Evolutionary conservation across 53 echinoderm and acorn worm species (phyloP), one percentile per base, ranked within the genome.

Genomic region (Pentamera pediparva): DNA sequence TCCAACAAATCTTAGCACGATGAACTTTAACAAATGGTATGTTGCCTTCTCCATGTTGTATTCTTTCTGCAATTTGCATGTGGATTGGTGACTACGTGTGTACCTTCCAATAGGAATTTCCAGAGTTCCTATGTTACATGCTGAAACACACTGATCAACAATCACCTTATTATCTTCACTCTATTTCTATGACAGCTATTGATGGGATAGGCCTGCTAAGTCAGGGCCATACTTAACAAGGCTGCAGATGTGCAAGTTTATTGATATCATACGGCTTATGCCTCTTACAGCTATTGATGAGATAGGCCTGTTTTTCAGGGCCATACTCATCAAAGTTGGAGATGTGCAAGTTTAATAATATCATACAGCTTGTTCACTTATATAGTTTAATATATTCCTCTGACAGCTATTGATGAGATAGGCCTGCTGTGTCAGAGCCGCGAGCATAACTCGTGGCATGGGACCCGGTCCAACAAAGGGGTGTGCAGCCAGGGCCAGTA

Each of bases 341-440:
- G 47, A 45, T 0, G 47, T 45, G 12, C 47, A 45, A 45, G 47
- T 15, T 45, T 12, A 45, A 45, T 15, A 45, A 15, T 45, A 45
- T 0, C 47, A n/a, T n/a, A n/a, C n/a, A n/a, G 12, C 47, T 45
- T 12, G n/a, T 45, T 45, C 13, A 15, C 13, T 45, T n/a, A 45
- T 45, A 45, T 45, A 45, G 13, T 45, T 55, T 55, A 9, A 13
- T 55, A 13, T 55, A 25, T 55, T 19, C n/a, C n/a, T n/a, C n/a
- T 7, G 40, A 6, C 77, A 95, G 96, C 96, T 22, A 91, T 95
- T 58, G 90, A 88, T 59, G 80, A 65, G 3, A 81, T 82, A 11
- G 96, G 96, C 17, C 64, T 95, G 12, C 61, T 91, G 7, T 95
- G 96, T 57, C 96, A 95, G 61, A 95, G 91, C 77, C 70, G 96